Base-by-base conservation (phyloP, 92 coral and sea anemone genomes). In the Epizoanthus scotinus region DNA sequence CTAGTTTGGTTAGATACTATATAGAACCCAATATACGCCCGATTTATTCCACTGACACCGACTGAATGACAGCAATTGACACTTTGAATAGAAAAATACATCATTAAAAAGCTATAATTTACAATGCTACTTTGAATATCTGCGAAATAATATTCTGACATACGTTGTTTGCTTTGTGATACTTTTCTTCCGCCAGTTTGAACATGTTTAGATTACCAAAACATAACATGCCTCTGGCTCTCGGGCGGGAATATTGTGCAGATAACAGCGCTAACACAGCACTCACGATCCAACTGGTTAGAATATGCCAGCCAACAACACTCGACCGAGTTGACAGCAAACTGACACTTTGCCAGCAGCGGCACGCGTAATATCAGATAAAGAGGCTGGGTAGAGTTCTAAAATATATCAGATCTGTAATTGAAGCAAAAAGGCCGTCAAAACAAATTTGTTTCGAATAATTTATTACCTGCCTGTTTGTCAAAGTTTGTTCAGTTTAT, bases 401-500 rank as follows among this genome's bases (percentile, higher is more conserved):
- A 64, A 64, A 64, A 29, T 64, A 64, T 27, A 64, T 64, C 36
- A 15, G 44, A 64, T 64, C 36, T 64, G 29, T 15, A 64, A 64
- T 64, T 29, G 9, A 64, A 64, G 19, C 36, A n/a, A 38, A 29
- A 64, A n/a, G 28, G 47, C 4, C 40, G 47, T 64, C 70, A 64
- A 64, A 64, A 64, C 70, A 64, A 13, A 63, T 14, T 25, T 24
- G 29, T n/a, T 63, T 27, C 42, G 9, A 63, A 63, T 29, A 63
- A 63, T 8, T 14, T 28, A 64, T 29, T 14, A 2, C 18, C 20
- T 38, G 47, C 70, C 70, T 64, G 70, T 29, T 38, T 64, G 22
- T 64, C 70, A 27, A 64, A 64, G 36, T 29, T 15, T 64, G 47
- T 22, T 38, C 70, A 64, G 36, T 29, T 1, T 34, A 63, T 3